Evolutionary conservation across 2,888 invertebrate species (phyloP), one percentile per base, ranked within the genome.

Genomic region (Callinectes sapidus): DNA sequence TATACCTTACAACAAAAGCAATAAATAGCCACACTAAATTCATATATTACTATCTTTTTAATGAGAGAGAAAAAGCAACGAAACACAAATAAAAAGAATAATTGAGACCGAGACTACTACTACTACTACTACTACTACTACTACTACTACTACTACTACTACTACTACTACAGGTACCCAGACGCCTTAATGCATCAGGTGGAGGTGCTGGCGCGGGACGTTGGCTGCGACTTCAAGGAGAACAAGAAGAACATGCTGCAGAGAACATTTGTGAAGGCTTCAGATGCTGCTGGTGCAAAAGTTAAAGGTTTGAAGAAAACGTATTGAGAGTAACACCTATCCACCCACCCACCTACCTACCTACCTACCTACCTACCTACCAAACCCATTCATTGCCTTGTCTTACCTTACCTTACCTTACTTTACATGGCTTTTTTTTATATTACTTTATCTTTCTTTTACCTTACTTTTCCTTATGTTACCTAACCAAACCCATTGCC

Each of bases 171-270:
- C 96, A 97, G 98, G 95, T 99, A 99, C 96, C 98, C 98, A 0
- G 96, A 96, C 66, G 97, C 97, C 93, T 97, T 98, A 0, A 98
- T 98, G 98, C 96, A 96, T 66, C 96, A 97, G 94, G 97, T 98
- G 91, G 97, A 97, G 0, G 97, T 97, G 95, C 95, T 98, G 5
- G 97, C 98, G 0, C 96, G 97, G 95, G 97, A 97, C 54, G 97
- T 98, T 0, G 97, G 97, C 0, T 96, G 97, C 55, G 97, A 97
- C 66, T 98, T 97, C 95, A 96, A 97, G 87, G 97, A 97, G 91
- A 97, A 96, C 91, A 96, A 96, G 87, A 96, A 96, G 89, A 96
- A 96, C 54, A 97, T 97, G 94, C 95, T 98, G 0, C 97, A 97
- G 95, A 96, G 98, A 87, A 98, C 97, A 0, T 98, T 98, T 95